These are phyloP conservation scores for Anguilla rostrata DNA, from an alignment of 2,113 vertebrate species.

Conservation along the genomic window DNA sequence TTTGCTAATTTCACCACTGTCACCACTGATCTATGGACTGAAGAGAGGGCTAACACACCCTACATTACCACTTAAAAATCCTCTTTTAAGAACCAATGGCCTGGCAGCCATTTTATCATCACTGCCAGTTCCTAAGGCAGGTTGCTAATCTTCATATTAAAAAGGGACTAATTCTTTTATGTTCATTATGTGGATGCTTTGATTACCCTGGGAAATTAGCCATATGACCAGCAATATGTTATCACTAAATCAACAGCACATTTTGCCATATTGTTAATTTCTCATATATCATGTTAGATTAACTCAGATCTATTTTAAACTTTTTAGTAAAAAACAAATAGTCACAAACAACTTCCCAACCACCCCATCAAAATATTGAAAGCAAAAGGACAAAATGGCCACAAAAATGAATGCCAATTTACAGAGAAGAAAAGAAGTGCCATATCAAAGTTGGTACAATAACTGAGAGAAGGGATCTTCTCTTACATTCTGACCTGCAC, in stretches of 20 bases:
- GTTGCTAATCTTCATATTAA: background rate
- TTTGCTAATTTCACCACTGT: too few species aligned
- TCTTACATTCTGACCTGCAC: background rate
- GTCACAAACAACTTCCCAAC: too few species aligned
- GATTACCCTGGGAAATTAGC: background rate
- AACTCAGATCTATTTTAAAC: too few species aligned
- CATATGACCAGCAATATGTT: background rate
- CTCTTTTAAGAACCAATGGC: background rate
- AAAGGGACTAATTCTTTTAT: background rate
- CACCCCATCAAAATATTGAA: too few species aligned
- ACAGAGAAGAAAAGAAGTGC: too few species aligned
- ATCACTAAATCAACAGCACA: too few species aligned
- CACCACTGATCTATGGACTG: too few species aligned
- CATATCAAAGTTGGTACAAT: background rate
- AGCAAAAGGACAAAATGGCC: background rate
- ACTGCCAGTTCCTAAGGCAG: background rate
- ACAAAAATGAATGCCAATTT: background rate
- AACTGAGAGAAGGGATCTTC: background rate
- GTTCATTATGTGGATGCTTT: background rate
- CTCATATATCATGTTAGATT: too few species aligned
- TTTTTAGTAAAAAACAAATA: too few species aligned
- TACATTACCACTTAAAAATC: background rate
- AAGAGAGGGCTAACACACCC: too few species aligned
- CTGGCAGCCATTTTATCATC: background rate
- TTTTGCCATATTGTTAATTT: too few species aligned